Evolutionary conservation across 1,140 invertebrate species (phyloP).

Genomic region (Proctacanthus coquilletti): DNA sequence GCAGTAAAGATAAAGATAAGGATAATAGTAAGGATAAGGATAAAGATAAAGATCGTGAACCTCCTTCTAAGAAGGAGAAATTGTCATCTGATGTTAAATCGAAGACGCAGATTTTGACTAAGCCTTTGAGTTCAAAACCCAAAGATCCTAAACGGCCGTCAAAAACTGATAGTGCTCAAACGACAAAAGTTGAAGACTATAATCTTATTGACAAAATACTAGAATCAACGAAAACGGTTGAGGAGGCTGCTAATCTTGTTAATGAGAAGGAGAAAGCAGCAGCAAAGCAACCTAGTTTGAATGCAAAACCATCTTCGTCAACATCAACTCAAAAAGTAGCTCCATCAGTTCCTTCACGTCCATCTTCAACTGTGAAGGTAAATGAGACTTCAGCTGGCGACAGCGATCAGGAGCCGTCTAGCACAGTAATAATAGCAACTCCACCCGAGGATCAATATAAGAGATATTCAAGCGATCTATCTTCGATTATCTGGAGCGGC

Average conservation of each 20-base stretch:
- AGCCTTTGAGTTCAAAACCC: too few species aligned
- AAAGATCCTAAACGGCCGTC: too few species aligned
- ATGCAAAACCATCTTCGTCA: neutral
- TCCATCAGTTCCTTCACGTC: neutral
- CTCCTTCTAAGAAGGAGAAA: conserved; percentile 4
- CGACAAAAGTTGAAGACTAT: conserved; percentile 9
- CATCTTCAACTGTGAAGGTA: neutral
- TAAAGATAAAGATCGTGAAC: conserved; percentile 10
- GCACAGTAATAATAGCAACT: conserved; percentile 36
- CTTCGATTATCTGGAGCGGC: conserved; percentile 63
- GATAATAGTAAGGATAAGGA: conserved; percentile 16
- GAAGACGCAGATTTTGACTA: too few species aligned
- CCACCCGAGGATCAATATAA: conserved; percentile 19
- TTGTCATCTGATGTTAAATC: too few species aligned
- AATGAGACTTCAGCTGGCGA: conserved; percentile 29
- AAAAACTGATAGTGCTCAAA: neutral
- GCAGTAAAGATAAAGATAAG: conserved; percentile 16
- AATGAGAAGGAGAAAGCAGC: conserved; percentile 13
- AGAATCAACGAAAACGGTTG: conserved; percentile 21
- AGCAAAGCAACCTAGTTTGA: neutral
- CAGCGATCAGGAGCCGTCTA: conserved; percentile 43
- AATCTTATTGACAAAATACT: conserved; percentile 25
- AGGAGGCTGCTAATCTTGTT: conserved; percentile 21
- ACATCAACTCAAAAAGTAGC: neutral
- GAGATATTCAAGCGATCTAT: conserved; percentile 8